phyloP scores from a whole-genome alignment of 2,888 invertebrate species.

The Morinoia aosen region DNA sequence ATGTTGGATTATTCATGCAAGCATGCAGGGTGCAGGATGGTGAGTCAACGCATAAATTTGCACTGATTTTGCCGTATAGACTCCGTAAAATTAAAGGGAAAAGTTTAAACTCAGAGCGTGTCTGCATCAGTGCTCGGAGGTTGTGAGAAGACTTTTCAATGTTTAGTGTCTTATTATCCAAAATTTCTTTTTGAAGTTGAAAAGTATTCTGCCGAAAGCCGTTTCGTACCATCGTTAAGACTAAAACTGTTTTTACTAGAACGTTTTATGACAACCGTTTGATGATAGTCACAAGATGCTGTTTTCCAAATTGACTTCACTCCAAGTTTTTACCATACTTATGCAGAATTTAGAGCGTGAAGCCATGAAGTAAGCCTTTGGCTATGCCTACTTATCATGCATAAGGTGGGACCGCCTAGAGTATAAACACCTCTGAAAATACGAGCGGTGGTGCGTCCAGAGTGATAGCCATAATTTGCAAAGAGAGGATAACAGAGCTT shows the following conservation, averaged over 20 bases:
- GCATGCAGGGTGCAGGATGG: background rate
- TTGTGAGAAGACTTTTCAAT: background rate
- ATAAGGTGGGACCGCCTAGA: slow-evolving; percentile 36
- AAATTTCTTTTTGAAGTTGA: background rate
- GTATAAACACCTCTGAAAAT: slow-evolving; percentile 50
- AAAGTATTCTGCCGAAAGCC: background rate
- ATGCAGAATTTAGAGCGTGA: background rate
- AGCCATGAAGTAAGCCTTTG: background rate
- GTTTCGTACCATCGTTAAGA: background rate
- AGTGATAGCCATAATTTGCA: slow-evolving; percentile 23
- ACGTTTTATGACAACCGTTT: background rate
- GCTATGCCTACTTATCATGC: slow-evolving; percentile 49
- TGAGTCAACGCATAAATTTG: background rate
- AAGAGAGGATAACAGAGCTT: background rate
- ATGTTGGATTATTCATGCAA: background rate
- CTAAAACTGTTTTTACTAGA: background rate
- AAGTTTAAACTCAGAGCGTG: background rate
- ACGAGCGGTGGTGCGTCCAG: slow-evolving; percentile 28
- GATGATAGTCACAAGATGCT: background rate
- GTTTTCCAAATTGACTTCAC: background rate
- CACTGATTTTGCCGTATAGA: background rate
- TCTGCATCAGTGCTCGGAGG: too few species aligned
- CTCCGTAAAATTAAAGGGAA: background rate
- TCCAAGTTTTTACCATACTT: background rate
- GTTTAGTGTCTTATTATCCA: background rate